Percentiles rank a stretch among this genome's conserved stretches.
phyloP scores from a whole-genome alignment of 23 tunicate genomes.

The Botrylloides violaceus region DNA sequence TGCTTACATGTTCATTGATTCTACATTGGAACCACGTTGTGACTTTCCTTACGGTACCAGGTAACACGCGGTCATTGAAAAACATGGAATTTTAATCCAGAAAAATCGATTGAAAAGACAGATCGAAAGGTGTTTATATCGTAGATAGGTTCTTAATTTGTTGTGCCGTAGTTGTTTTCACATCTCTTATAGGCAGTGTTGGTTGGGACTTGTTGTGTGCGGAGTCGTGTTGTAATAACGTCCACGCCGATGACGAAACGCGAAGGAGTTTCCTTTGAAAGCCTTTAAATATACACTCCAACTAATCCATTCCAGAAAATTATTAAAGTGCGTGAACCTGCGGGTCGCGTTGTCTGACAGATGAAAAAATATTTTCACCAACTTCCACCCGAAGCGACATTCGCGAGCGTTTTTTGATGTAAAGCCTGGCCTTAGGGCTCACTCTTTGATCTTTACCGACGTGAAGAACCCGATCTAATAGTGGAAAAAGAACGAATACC shows the following conservation, averaged over 20 bases:
- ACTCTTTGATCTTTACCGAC: slow-evolving; percentile 25
- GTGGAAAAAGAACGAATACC: slow-evolving; percentile 6
- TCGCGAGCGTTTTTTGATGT: slow-evolving; percentile 17
- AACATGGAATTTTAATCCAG: too few species aligned
- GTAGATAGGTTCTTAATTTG: too few species aligned
- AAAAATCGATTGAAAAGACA: too few species aligned
- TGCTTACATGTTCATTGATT: too few species aligned
- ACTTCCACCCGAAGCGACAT: slow-evolving; percentile 2
- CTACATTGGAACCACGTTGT: too few species aligned
- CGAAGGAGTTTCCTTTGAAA: slow-evolving; percentile 1
- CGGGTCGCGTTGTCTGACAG: not conserved
- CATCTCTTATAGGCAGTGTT: too few species aligned
- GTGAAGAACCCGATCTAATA: slow-evolving; percentile 24
- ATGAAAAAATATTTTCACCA: not conserved
- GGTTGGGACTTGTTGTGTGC: too few species aligned
- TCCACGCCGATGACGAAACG: not conserved
- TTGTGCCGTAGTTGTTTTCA: too few species aligned
- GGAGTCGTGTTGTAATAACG: too few species aligned
- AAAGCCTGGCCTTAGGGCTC: slow-evolving; percentile 33
- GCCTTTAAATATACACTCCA: not conserved
- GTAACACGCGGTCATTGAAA: too few species aligned
- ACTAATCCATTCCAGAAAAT: not conserved
- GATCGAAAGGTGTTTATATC: too few species aligned
- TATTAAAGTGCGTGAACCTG: not conserved
- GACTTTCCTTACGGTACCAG: too few species aligned